Evolutionary conservation across 2,113 vertebrate species (phyloP), one percentile per base, ranked within the genome.

Genomic region (Eurypyga helias): DNA sequence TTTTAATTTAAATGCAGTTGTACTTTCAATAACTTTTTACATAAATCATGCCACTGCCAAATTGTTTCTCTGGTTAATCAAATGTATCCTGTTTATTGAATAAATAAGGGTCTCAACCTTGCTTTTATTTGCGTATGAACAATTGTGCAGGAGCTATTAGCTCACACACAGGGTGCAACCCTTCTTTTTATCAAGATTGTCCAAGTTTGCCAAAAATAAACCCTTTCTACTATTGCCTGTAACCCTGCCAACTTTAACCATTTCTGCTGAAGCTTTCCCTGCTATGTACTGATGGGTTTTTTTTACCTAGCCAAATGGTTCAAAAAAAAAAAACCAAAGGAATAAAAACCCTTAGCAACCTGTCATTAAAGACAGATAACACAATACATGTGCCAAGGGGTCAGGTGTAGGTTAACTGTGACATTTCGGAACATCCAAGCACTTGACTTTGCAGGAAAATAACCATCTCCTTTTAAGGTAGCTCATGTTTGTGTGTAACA

Each of bases 1-100:
- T 94, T 95, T 82, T 61, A 79, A 95, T 95, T 96, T 65, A 91
- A 96, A 95, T 92, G 38, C 7, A 33, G 65, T 25, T 69, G 57
- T 24, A 55, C 90, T 95, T 95, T 79, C 89, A 85, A 65, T 91
- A 92, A 84, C 65, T 84, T 95, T 61, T 45, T 28, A 69, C 66
- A 87, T 92, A 80, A 93, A 95, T 95, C 94, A 92, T 0, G 0
- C 45, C 14, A 51, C 81, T 84, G 94, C 91, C 93, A 93, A 94
- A 78, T 92, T 87, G 70, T 82, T 95, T 85, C 94, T 87, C 81
- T 25, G 62, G 21, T 91, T 95, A 95, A 96, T 96, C 96, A 92
- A 93, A 97, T 41, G 62, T 24, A 95, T 94, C 91, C 96, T 95
- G 71, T 92, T 94, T 92, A 80, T 84, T 92, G 89, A 95, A 89